Conservation (phyloP, 2,888 invertebrate genomes). For the Acanthococcus lagerstroemiae region DNA sequence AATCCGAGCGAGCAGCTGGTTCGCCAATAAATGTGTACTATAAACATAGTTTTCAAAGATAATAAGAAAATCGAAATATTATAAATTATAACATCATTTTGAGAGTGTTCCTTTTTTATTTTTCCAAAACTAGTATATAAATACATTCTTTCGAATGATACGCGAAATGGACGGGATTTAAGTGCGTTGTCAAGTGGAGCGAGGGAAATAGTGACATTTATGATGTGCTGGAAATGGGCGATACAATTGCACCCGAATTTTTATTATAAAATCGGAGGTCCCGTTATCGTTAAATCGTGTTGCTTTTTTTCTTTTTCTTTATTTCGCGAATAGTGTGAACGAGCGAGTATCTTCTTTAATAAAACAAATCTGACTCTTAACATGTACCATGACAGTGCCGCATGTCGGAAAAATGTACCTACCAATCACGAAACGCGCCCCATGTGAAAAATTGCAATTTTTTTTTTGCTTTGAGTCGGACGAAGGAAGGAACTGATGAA, state of each 20-base stretch:
- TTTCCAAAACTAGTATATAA: background rate
- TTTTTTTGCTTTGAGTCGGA: too few relatives aligned
- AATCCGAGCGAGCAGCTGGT: conserved; percentile 23
- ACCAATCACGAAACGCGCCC: too few relatives aligned
- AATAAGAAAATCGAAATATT: conserved; percentile 27
- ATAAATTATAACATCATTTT: conserved; percentile 31
- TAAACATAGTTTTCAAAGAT: conserved; percentile 25
- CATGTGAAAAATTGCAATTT: too few relatives aligned
- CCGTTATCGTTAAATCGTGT: too few relatives aligned
- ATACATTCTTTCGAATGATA: background rate
- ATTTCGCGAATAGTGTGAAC: too few relatives aligned
- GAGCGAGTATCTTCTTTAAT: too few relatives aligned
- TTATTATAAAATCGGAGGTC: too few relatives aligned
- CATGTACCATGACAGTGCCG: too few relatives aligned
- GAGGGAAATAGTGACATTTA: background rate
- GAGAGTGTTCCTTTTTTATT: conserved; percentile 12
- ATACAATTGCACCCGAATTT: background rate
- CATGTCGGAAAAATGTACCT: too few relatives aligned
- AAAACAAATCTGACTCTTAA: too few relatives aligned
- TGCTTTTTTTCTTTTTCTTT: too few relatives aligned
- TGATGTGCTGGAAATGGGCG: background rate
- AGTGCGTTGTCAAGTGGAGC: background rate
- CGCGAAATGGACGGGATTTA: background rate
- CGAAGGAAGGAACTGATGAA: too few relatives aligned
- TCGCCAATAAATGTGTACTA: conserved; percentile 26